Conservation (phyloP, 2,113 vertebrate genomes). For the Hepsetus odoe region DNA sequence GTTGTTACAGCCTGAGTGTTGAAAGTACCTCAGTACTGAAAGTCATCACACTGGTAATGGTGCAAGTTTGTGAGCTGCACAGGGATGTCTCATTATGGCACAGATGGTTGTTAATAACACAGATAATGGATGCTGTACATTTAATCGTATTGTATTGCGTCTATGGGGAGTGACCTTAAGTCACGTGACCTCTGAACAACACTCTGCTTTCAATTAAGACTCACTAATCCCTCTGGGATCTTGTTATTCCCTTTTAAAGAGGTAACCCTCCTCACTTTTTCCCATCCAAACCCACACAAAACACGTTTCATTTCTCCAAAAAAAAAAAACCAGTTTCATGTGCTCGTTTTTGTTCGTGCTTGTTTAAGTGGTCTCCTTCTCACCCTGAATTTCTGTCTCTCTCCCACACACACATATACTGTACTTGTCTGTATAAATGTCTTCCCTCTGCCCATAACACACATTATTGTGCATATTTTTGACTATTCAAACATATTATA, state of each 20-base stretch:
- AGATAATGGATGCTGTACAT: background rate
- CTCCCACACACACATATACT: constrained; percentile 7
- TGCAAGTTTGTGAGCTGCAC: too few relatives aligned
- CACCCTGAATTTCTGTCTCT: background rate
- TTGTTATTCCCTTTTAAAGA: constrained; percentile 5
- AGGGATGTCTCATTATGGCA: too few relatives aligned
- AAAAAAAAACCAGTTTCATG: background rate
- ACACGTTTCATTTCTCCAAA: too few relatives aligned
- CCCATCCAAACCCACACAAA: constrained; percentile 17
- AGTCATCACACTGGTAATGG: too few relatives aligned
- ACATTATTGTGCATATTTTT: background rate
- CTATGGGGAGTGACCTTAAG: background rate
- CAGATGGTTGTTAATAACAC: too few relatives aligned
- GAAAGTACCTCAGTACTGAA: too few relatives aligned
- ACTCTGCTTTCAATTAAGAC: constrained; percentile 26
- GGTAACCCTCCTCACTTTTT: background rate
- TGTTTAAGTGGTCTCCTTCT: background rate
- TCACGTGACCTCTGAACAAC: background rate
- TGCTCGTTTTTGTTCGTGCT: background rate
- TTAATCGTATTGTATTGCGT: background rate
- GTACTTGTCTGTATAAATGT: background rate
- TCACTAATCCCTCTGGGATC: constrained; percentile 4
- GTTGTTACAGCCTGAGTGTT: too few relatives aligned
- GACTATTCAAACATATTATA: background rate
- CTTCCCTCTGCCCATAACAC: background rate